phyloP scores from a whole-genome alignment of 2,113 vertebrate genomes.

The Eupsittula cactorum region DNA sequence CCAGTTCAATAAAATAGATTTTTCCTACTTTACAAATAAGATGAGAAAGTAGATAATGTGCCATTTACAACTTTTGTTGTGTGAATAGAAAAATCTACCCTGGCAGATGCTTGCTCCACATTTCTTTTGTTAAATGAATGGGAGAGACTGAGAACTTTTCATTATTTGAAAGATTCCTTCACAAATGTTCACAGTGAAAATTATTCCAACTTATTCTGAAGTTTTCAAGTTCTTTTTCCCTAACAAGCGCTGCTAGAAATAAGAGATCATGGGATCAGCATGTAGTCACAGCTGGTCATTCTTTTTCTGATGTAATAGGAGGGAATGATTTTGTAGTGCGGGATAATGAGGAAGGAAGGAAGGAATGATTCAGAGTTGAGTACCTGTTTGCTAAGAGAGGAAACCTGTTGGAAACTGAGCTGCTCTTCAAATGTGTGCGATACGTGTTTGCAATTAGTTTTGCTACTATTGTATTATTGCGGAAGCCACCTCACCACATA shows the following conservation, averaged over 20 bases:
- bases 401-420: neutral
- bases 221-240: neutral
- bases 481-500: neutral
- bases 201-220: neutral
- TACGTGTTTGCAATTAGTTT: neutral
- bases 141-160: neutral
- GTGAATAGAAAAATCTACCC: constrained; percentile 27
- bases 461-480: neutral
- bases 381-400: neutral
- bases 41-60: constrained; percentile 44
- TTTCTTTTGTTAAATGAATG: constrained; percentile 16
- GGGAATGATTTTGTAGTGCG: neutral
- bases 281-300: neutral
- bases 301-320: neutral
- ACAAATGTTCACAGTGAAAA: neutral
- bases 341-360: neutral
- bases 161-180: constrained; percentile 6
- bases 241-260: neutral
- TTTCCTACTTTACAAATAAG: constrained; percentile 47
- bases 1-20: constrained; percentile 62
- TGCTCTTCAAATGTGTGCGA: neutral
- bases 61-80: constrained; percentile 45
- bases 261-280: neutral
- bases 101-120: neutral
- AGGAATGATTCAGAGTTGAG: neutral